Percentiles rank a stretch among this genome's conserved stretches.
Evolutionary conservation across 2,888 invertebrate genomes (phyloP).

Genomic region (Hybos culiciformis): DNA sequence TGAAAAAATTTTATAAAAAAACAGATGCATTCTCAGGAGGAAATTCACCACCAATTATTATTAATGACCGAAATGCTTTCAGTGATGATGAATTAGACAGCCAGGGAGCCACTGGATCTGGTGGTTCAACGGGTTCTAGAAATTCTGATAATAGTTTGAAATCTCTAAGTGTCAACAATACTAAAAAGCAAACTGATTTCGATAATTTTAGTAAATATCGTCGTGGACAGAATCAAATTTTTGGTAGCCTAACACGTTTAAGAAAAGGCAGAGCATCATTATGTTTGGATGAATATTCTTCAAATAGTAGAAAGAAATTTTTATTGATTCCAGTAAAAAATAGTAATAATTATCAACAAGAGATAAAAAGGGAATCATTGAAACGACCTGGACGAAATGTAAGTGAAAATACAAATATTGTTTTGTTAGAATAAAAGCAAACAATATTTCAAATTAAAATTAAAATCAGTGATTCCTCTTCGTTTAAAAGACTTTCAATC

Average conservation of each 20-base stretch:
- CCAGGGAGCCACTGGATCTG: constrained; percentile 12
- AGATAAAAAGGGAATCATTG: constrained; percentile 8
- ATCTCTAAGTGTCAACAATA: constrained; percentile 7
- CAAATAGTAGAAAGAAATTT: constrained; percentile 9
- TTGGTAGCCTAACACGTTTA: constrained; percentile 20
- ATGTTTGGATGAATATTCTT: constrained; percentile 11
- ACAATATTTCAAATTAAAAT: too few species aligned
- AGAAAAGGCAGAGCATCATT: constrained; percentile 15
- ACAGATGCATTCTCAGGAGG: constrained; percentile 16
- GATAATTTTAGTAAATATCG: constrained; percentile 12
- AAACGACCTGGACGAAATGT: constrained; percentile 10
- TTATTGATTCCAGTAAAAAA: not conserved
- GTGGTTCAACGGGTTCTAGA: constrained; percentile 8
- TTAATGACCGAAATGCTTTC: constrained; percentile 10
- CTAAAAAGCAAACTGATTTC: constrained; percentile 3
- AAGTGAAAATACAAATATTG: not conserved
- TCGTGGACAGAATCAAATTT: constrained; percentile 16
- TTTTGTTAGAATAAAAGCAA: too few species aligned
- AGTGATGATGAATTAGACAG: constrained; percentile 14
- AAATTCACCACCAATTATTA: constrained; percentile 2
- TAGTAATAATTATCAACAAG: constrained; percentile 4
- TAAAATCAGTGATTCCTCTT: too few species aligned
- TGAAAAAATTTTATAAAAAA: constrained; percentile 22
- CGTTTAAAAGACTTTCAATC: too few species aligned
- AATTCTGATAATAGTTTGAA: constrained; percentile 12